Conservation (phyloP, 2,888 invertebrate species). For the Perizoma affinitatum region DNA sequence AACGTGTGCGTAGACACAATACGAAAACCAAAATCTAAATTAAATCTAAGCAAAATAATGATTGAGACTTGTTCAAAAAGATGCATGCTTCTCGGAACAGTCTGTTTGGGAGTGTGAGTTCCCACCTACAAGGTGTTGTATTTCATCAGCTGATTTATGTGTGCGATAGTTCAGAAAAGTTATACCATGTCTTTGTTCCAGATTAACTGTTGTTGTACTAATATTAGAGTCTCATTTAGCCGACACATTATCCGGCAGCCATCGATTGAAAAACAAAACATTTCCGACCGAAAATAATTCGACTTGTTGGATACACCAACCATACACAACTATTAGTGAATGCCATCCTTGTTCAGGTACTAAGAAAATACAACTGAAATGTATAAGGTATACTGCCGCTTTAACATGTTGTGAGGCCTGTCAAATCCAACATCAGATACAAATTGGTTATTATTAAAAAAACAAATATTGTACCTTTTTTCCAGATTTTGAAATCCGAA, state of each 20-base stretch:
- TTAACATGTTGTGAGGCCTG: too few species aligned
- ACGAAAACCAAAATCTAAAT: background rate
- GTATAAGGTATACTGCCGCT: too few species aligned
- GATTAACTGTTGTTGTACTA: slow-evolving; percentile 91
- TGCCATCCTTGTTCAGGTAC: slow-evolving; percentile 93
- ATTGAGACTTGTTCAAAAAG: slow-evolving; percentile 93
- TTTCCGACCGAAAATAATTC: slow-evolving; percentile 91
- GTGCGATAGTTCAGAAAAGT: slow-evolving; percentile 3
- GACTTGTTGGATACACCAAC: slow-evolving; percentile 90
- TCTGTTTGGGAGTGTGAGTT: slow-evolving; percentile 89
- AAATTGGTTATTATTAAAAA: background rate
- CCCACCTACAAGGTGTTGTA: too few species aligned
- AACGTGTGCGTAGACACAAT: too few species aligned
- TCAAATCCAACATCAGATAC: background rate
- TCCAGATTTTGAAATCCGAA: slow-evolving; percentile 90
- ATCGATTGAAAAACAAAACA: slow-evolving; percentile 84
- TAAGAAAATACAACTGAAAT: too few species aligned
- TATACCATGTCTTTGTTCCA: slow-evolving; percentile 63
- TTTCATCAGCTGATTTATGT: slow-evolving; percentile 6
- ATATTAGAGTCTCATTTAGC: slow-evolving; percentile 90
- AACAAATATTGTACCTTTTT: background rate
- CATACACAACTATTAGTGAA: slow-evolving; percentile 88
- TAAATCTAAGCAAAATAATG: slow-evolving; percentile 77
- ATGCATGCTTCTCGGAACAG: slow-evolving; percentile 92
- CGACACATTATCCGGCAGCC: slow-evolving; percentile 83